Conservation (phyloP, 2,888 invertebrate species). For the Ephialtes manifestator region DNA sequence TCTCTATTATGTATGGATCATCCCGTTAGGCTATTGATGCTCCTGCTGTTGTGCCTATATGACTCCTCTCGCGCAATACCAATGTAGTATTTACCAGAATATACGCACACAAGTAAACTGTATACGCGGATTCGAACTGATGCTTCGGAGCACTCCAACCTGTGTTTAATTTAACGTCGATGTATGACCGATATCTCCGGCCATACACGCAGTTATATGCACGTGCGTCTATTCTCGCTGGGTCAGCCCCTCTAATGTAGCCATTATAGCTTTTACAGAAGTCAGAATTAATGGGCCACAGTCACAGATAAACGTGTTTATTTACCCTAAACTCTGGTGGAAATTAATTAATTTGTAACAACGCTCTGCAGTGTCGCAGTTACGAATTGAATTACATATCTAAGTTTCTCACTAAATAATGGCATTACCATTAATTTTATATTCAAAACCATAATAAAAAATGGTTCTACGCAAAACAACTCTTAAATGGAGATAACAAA, state of each 20-base stretch:
- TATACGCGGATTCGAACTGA: not conserved
- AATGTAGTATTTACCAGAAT: not conserved
- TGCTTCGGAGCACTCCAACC: conserved; percentile 15
- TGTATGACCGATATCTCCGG: conserved; percentile 10
- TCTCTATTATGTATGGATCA: conserved; percentile 48
- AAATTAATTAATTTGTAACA: not conserved
- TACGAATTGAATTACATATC: no score
- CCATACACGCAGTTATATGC: not conserved
- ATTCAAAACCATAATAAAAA: no score
- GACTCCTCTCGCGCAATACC: conserved; percentile 21
- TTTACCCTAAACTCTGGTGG: not conserved
- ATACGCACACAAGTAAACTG: not conserved
- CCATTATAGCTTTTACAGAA: not conserved
- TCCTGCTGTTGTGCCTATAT: conserved; percentile 1
- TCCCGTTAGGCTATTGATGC: conserved; percentile 31
- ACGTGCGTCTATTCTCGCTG: not conserved
- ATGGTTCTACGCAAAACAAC: no score
- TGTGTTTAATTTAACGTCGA: conserved; percentile 17
- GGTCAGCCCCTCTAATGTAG: not conserved
- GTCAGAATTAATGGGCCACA: not conserved
- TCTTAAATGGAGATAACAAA: no score
- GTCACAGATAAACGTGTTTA: not conserved
- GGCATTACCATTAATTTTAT: not conserved
- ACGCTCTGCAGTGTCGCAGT: not conserved
- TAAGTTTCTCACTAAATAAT: not conserved